These are phyloP conservation scores for Sylvilagus bachmani DNA, from an alignment of 2,113 vertebrate species.

Conservation along the genomic window DNA sequence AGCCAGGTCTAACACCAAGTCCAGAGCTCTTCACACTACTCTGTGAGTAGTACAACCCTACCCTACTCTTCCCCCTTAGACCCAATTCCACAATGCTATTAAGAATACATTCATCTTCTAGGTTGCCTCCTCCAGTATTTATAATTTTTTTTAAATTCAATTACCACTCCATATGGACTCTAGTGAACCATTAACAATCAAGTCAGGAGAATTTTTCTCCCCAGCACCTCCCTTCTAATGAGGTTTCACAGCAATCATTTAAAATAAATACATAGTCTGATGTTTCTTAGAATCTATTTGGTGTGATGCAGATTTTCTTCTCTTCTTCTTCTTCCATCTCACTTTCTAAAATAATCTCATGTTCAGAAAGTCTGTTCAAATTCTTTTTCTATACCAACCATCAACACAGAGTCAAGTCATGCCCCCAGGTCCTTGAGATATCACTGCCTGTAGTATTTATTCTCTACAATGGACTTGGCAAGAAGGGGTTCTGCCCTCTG, in stretches of 20 bases:
- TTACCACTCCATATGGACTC: slow-evolving; percentile 35
- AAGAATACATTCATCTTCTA: not conserved
- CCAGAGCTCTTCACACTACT: not conserved
- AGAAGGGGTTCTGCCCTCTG: not conserved
- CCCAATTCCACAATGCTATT: not conserved
- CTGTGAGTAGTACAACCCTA: not conserved
- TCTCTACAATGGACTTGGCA: not conserved
- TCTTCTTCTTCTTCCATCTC: slow-evolving; percentile 36
- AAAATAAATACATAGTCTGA: slow-evolving; percentile 61
- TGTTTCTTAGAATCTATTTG: slow-evolving; percentile 38
- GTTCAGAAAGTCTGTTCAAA: slow-evolving; percentile 19
- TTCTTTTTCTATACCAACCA: not conserved
- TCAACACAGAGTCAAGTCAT: not conserved
- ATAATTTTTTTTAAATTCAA: slow-evolving; percentile 35
- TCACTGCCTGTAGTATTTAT: not conserved
- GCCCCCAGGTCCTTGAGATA: not conserved
- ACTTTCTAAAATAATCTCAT: slow-evolving; percentile 22
- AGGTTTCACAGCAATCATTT: slow-evolving; percentile 52
- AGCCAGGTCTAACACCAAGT: not conserved
- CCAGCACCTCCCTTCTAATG: slow-evolving; percentile 55
- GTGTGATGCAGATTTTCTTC: slow-evolving; percentile 10
- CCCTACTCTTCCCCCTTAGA: not conserved
- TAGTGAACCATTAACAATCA: slow-evolving; percentile 51
- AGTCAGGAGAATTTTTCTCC: not conserved
- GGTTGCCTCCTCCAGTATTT: slow-evolving; percentile 8